phyloP scores from a whole-genome alignment of 2,888 invertebrate genomes.

The Vesta saturnalis region DNA sequence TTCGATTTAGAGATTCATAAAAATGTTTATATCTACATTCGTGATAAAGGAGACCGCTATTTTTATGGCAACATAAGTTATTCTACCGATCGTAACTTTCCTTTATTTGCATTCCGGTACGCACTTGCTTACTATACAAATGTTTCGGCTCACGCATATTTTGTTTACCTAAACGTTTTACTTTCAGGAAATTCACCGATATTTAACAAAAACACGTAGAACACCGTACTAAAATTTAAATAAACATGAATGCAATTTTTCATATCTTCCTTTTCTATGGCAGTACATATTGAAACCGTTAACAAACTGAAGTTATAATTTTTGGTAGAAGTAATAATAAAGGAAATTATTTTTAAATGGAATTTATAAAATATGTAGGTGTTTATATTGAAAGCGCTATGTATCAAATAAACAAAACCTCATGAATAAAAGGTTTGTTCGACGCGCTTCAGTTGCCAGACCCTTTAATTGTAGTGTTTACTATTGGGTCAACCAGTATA shows the following conservation, averaged over 20 bases:
- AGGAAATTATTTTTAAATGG: too few species aligned
- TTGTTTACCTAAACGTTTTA: slow-evolving; percentile 14
- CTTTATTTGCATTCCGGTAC: slow-evolving; percentile 11
- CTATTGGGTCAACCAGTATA: too few species aligned
- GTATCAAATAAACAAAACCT: too few species aligned
- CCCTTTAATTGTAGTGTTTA: too few species aligned
- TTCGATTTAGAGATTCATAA: neutral
- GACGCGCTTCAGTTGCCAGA: too few species aligned
- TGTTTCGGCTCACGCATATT: slow-evolving; percentile 10
- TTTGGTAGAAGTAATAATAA: too few species aligned
- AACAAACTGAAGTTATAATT: too few species aligned
- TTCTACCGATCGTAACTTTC: slow-evolving; percentile 15
- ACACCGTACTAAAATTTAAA: neutral
- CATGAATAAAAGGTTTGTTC: too few species aligned
- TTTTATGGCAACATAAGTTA: slow-evolving; percentile 13
- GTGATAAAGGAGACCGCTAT: slow-evolving; percentile 11
- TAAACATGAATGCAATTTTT: neutral
- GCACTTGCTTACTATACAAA: slow-evolving; percentile 7
- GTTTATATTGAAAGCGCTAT: too few species aligned
- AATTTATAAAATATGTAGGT: too few species aligned
- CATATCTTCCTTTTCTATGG: neutral
- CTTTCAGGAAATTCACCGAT: slow-evolving; percentile 8
- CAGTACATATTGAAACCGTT: too few species aligned
- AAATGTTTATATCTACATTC: neutral
- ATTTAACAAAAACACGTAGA: slow-evolving; percentile 1